Evolutionary conservation across 2,113 vertebrate species (phyloP).

Genomic region (Xyrauchen texanus): DNA sequence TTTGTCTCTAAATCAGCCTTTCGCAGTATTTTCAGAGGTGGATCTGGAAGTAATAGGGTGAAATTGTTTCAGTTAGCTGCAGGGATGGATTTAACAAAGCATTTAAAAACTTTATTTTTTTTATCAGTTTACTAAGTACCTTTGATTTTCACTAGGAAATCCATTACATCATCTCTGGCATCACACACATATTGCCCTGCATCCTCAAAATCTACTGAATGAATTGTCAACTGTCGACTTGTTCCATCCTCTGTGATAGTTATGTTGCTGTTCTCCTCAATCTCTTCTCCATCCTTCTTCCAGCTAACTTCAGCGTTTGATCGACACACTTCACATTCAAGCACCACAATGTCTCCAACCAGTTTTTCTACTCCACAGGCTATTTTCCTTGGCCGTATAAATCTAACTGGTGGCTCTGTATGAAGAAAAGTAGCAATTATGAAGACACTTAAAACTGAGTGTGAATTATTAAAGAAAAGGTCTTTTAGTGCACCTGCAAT

Average conservation of each 20-base stretch:
- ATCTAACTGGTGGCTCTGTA: slow-evolving; percentile 77
- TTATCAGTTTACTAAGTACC: slow-evolving; percentile 68
- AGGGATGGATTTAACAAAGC: slow-evolving; percentile 3
- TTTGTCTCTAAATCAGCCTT: slow-evolving; percentile 70
- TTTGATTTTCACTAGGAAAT: slow-evolving; percentile 82
- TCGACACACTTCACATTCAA: slow-evolving; percentile 77
- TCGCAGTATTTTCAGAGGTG: slow-evolving; percentile 78
- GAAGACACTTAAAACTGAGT: neutral
- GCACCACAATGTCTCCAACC: slow-evolving; percentile 68
- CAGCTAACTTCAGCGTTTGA: slow-evolving; percentile 76
- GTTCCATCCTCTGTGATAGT: slow-evolving; percentile 72
- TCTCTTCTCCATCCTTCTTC: slow-evolving; percentile 75
- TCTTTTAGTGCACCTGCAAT: slow-evolving; percentile 80
- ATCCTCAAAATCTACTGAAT: slow-evolving; percentile 62
- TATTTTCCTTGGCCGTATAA: slow-evolving; percentile 76
- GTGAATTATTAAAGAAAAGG: neutral
- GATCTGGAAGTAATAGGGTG: slow-evolving; percentile 70
- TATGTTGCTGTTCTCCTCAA: slow-evolving; percentile 68
- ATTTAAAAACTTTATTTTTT: neutral
- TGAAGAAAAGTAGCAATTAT: neutral
- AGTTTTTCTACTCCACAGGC: slow-evolving; percentile 63
- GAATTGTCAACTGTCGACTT: slow-evolving; percentile 70
- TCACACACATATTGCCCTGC: slow-evolving; percentile 82
- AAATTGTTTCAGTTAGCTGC: neutral
- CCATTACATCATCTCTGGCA: slow-evolving; percentile 76